phyloP scores from a whole-genome alignment of 2,113 vertebrate species.

The Mobula hypostoma region DNA sequence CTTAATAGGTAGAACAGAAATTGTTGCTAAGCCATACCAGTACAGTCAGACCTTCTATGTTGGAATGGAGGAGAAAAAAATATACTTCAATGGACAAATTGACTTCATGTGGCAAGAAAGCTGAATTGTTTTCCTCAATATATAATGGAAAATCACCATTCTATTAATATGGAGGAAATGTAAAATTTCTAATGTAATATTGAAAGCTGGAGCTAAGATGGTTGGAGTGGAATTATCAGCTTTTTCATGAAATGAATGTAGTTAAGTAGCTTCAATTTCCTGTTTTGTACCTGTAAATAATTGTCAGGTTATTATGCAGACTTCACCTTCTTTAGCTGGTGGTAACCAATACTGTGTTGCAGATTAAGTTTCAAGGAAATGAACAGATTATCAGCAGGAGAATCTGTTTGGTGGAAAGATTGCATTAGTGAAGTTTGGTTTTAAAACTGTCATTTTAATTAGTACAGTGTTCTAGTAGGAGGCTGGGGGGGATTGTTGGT shows the following conservation, averaged over 20 bases:
- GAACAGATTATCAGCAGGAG: background rate
- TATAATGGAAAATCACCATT: background rate
- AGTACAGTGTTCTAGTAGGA: background rate
- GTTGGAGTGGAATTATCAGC: background rate
- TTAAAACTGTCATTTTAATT: background rate
- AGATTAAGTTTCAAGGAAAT: background rate
- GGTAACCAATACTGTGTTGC: background rate
- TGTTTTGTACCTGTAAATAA: background rate
- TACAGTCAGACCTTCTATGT: constrained; percentile 9
- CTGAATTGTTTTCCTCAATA: background rate
- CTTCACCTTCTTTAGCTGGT: background rate
- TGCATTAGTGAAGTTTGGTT: background rate
- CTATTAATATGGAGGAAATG: background rate
- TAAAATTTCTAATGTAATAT: background rate
- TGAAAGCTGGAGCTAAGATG: background rate
- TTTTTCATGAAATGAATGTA: background rate
- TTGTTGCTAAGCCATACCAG: background rate
- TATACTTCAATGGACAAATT: background rate
- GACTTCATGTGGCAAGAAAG: background rate
- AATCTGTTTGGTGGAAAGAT: background rate
- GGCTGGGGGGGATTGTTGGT: background rate
- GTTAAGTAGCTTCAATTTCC: background rate
- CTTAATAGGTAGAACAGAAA: background rate
- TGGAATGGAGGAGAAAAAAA: background rate
- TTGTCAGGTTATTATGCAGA: background rate